These are phyloP conservation scores for Oscarella lobularis DNA, from an alignment of 37 sponge, comb jelly and placozoan genomes.

Conservation along the genomic window DNA sequence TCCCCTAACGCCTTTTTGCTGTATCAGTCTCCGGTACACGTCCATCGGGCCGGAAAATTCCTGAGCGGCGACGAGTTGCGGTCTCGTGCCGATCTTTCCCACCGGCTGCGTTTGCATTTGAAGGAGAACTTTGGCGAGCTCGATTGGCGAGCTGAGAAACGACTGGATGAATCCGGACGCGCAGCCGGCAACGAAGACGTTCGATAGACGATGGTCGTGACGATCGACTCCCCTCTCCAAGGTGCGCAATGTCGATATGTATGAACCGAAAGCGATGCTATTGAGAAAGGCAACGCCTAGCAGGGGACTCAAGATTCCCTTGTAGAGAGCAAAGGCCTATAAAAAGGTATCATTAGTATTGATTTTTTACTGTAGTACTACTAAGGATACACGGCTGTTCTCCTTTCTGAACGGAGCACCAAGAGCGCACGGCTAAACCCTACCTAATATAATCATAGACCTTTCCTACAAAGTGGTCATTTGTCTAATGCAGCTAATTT, in stretches of 20 bases:
- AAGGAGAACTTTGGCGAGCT: conserved; percentile 65
- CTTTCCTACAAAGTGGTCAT: too few species aligned
- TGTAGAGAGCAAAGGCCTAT: conserved; percentile 26
- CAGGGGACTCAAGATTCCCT: conserved; percentile 77
- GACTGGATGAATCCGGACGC: conserved; percentile 46
- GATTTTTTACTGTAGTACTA: background rate
- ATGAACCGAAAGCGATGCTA: conserved; percentile 70
- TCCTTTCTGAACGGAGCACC: too few species aligned
- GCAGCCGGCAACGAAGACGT: conserved; percentile 37
- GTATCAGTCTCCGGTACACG: background rate
- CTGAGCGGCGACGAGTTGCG: background rate
- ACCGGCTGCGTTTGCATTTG: conserved; percentile 45
- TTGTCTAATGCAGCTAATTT: too few species aligned
- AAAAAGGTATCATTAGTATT: background rate
- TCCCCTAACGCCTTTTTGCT: background rate
- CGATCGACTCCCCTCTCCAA: background rate
- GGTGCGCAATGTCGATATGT: background rate
- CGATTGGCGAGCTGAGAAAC: conserved; percentile 46
- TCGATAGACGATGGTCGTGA: background rate
- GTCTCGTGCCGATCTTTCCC: background rate
- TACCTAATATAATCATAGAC: too few species aligned
- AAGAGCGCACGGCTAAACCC: too few species aligned
- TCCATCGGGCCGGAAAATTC: background rate
- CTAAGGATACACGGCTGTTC: too few species aligned
- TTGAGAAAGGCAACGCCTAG: conserved; percentile 64